Conservation (phyloP, 2,113 vertebrate species). For the Xiphorhynchus elegans region DNA sequence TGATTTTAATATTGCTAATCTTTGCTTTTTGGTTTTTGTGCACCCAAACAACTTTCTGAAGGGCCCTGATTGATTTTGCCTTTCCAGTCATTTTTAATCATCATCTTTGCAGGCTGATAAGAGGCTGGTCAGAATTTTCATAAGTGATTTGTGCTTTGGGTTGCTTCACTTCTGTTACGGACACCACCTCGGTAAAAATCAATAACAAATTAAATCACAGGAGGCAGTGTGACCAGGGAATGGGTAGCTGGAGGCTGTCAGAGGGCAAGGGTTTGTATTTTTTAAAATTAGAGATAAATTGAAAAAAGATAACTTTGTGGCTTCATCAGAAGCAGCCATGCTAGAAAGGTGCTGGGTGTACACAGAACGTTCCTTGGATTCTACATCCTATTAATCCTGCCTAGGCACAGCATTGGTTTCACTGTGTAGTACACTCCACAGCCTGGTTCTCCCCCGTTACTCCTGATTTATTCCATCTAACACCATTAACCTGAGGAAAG, state of each 20-base stretch:
- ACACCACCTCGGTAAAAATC: constrained; percentile 20
- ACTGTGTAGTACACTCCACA: not conserved
- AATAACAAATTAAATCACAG: constrained; percentile 41
- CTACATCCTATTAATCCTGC: not conserved
- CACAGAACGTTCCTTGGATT: not conserved
- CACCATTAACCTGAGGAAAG: not conserved
- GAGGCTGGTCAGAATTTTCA: not conserved
- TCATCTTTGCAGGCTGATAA: not conserved
- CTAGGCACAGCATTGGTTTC: not conserved
- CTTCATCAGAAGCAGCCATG: not conserved
- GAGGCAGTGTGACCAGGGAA: not conserved
- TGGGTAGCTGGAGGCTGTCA: not conserved
- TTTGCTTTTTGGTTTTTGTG: not conserved
- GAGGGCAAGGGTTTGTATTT: not conserved
- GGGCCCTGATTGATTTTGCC: not conserved
- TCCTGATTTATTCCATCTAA: not conserved
- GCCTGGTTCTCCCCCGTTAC: not conserved
- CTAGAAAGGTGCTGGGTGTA: not conserved
- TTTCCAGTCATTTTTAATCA: not conserved
- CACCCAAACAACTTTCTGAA: constrained; percentile 1
- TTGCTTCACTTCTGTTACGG: not conserved
- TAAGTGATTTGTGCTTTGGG: not conserved
- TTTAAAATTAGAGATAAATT: constrained; percentile 12
- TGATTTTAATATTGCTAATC: constrained; percentile 29
- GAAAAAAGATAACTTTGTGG: not conserved